Percentiles rank a stretch among this genome's conserved stretches.
phyloP scores from a whole-genome alignment of 1,140 invertebrate genomes.

The Sycophaga agraensis region DNA sequence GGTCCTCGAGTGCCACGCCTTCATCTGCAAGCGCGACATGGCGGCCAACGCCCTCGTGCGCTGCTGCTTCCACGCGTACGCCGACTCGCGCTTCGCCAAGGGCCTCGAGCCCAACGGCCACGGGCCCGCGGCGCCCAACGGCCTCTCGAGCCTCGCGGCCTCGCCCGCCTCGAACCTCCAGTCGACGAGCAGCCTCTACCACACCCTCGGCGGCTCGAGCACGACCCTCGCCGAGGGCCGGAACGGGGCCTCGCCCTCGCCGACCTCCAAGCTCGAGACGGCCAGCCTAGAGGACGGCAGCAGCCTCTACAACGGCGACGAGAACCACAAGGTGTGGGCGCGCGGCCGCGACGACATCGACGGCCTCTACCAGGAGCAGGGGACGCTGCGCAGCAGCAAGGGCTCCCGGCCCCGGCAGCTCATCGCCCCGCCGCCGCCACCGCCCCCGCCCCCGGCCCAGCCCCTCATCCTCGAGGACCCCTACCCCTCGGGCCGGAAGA shows the following conservation, averaged over 20 bases:
- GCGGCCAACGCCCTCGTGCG: slow-evolving; percentile 91
- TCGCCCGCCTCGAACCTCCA: slow-evolving; percentile 37
- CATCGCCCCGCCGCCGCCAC: slow-evolving; percentile 76
- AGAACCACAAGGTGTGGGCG: slow-evolving; percentile 92
- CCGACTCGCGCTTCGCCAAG: slow-evolving; percentile 89
- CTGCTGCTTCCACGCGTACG: slow-evolving; percentile 94
- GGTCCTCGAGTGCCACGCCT: slow-evolving; percentile 98
- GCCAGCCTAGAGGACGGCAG: slow-evolving; percentile 73
- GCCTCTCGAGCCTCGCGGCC: slow-evolving; percentile 37
- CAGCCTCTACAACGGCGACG: slow-evolving; percentile 83
- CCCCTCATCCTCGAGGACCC: slow-evolving; percentile 41
- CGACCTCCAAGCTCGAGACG: slow-evolving; percentile 55
- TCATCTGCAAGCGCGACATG: slow-evolving; percentile 94
- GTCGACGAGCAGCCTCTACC: slow-evolving; percentile 47
- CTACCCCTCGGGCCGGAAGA: slow-evolving; percentile 39
- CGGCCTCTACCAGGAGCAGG: slow-evolving; percentile 69
- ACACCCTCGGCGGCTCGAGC: slow-evolving; percentile 52
- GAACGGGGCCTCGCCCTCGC: slow-evolving; percentile 68
- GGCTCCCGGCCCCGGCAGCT: slow-evolving; percentile 78
- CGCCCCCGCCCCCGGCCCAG: slow-evolving; percentile 60
- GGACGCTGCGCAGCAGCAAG: slow-evolving; percentile 71
- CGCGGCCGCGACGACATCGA: slow-evolving; percentile 74
- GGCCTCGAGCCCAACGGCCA: slow-evolving; percentile 66
- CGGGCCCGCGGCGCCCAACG: slow-evolving; percentile 40
- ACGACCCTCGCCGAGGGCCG: slow-evolving; percentile 49